Conservation (phyloP, 37 sponge, comb jelly and placozoan species). For the Axinella damicornis region DNA sequence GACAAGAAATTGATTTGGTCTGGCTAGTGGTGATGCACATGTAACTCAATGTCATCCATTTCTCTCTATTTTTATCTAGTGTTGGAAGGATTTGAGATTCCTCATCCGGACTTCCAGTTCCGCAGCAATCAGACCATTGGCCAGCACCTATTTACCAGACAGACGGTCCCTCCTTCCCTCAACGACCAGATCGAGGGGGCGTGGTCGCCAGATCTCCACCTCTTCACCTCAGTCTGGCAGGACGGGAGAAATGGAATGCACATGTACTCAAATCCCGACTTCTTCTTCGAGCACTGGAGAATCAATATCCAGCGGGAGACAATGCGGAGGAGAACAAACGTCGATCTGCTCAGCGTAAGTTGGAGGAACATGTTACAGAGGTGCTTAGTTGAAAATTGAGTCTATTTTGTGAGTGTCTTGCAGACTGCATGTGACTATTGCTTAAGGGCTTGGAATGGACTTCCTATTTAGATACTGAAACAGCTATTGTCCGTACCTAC, state of each 20-base stretch:
- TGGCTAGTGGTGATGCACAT: no score
- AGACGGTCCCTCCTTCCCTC: conserved; percentile 10
- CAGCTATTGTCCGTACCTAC: no score
- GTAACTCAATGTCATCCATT: neutral
- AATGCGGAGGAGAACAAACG: neutral
- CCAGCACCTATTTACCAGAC: conserved; percentile 34
- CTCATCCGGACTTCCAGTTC: conserved; percentile 14
- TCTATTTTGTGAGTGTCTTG: no score
- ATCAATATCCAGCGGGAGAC: conserved; percentile 22
- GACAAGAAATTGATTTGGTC: no score
- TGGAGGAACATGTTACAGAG: no score
- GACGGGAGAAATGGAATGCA: conserved; percentile 43
- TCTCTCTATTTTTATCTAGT: neutral
- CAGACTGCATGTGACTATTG: no score
- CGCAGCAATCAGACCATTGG: neutral
- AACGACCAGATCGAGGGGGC: conserved; percentile 1
- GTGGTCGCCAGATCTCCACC: conserved; percentile 8
- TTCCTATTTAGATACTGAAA: no score
- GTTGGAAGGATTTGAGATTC: conserved; percentile 17
- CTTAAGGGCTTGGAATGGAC: no score
- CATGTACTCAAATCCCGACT: conserved; percentile 52
- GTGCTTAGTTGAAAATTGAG: no score
- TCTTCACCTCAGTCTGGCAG: conserved; percentile 7
- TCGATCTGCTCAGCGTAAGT: neutral
- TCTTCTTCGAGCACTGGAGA: conserved; percentile 75